Evolutionary conservation across 2,113 vertebrate genomes (phyloP).

Genomic region (Pipa parva): DNA sequence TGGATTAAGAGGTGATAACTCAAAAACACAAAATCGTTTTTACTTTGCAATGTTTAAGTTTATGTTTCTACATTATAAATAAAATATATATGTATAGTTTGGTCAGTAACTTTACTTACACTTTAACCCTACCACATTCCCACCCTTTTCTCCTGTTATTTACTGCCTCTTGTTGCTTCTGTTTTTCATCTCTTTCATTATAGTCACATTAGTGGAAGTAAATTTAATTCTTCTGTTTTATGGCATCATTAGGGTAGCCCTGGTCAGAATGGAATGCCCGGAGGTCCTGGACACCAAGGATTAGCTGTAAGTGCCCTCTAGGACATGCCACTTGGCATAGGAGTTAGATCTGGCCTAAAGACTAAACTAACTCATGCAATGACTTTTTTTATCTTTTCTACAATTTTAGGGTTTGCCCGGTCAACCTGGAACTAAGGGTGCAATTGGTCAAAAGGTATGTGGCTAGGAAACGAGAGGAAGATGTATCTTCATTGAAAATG

Average conservation of each 20-base stretch:
- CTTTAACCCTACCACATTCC: no score
- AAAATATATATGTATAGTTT: no score
- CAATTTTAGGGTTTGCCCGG: constrained; percentile 81
- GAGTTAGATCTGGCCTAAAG: neutral
- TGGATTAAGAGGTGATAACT: no score
- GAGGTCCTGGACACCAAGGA: constrained; percentile 80
- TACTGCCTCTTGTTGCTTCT: no score
- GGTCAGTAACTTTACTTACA: no score
- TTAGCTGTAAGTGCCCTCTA: constrained; percentile 74
- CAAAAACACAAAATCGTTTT: no score
- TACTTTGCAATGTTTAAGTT: no score
- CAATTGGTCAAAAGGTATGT: constrained; percentile 76
- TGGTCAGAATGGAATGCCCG: constrained; percentile 76
- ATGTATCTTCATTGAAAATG: no score
- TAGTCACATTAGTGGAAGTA: no score
- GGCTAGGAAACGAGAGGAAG: neutral
- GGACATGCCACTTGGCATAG: neutral
- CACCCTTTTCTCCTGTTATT: no score
- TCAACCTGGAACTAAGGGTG: constrained; percentile 83
- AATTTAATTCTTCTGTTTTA: constrained; percentile 9
- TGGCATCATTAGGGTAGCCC: constrained; percentile 65
- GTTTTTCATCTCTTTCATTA: no score
- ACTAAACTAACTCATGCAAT: neutral
- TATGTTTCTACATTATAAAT: no score
- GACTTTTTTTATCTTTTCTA: constrained; percentile 23